Evolutionary conservation across 2,797 vertebrate genomes (phyloP).

Genomic region (Sebastes hopkinsi): DNA sequence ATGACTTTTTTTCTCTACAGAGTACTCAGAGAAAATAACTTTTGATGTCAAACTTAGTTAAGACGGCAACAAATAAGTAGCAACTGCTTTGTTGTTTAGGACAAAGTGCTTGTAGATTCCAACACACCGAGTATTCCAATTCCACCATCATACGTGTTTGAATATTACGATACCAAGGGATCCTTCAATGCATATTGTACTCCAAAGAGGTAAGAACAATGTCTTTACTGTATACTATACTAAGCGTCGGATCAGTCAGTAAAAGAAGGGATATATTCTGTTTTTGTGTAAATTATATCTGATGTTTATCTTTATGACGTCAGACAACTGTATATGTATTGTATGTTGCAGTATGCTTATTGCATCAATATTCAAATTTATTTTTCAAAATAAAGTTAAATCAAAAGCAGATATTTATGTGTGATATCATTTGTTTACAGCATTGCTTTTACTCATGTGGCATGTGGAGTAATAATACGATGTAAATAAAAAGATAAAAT

Average conservation of each 20-base stretch:
- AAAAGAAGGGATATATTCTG: slow-evolving; percentile 18
- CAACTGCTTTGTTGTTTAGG: background rate
- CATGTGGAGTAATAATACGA: background rate
- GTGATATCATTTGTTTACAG: background rate
- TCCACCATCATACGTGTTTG: background rate
- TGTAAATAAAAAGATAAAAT: background rate
- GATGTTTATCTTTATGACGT: slow-evolving; percentile 28
- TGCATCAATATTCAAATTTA: slow-evolving; percentile 68
- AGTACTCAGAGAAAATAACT: background rate
- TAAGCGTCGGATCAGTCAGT: slow-evolving; percentile 6
- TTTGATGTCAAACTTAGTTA: background rate
- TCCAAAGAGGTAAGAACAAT: background rate
- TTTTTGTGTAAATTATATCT: slow-evolving; percentile 31
- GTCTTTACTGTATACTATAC: background rate
- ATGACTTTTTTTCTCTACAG: background rate
- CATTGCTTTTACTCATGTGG: background rate
- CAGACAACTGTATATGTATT: slow-evolving; percentile 39
- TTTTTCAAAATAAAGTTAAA: slow-evolving; percentile 76
- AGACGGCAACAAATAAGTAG: background rate
- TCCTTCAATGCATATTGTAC: background rate
- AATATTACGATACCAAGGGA: background rate
- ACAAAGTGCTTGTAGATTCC: background rate
- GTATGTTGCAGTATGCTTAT: slow-evolving; percentile 62
- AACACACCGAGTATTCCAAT: background rate
- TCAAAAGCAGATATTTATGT: background rate